Evolutionary conservation across 2,113 vertebrate species (phyloP), one percentile per base, ranked within the genome.

Genomic region (Galemys pyrenaicus): DNA sequence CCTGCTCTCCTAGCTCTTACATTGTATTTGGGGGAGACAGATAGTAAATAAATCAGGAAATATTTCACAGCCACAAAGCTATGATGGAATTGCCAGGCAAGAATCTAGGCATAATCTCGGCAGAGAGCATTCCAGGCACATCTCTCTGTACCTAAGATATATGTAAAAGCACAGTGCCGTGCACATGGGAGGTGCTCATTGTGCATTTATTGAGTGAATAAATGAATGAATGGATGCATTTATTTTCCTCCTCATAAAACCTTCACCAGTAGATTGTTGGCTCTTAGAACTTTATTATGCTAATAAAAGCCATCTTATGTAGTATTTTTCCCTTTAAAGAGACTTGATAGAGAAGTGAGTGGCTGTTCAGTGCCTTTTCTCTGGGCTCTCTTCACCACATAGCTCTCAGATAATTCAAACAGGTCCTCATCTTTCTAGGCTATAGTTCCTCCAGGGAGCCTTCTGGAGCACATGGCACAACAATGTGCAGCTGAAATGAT

Each of bases 401-500:
- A 60, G 54, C 54, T 30, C 28, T 73, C 44, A 37, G 17, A 30
- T 51, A 12, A 87, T 8, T 85, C 35, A n/a, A 75, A 62, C 12
- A 35, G 41, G 30, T 75, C 6, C 56, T 95, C 83, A 46, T 28
- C 19, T 54, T 91, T 82, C 62, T 67, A 77, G 49, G n/a, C 49
- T 6, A 2, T 20, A 4, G 20, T 37, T 20, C 17, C 10, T 78
- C 79, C 2, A 20, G 54, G 15, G 54, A 35, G 10, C 4, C 24
- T n/a, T 11, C 64, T 41, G 1, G 20, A 81, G 30, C 12, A 20
- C 70, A 19, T 37, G 24, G 3, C 64, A 54, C 24, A 62, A 26
- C 9, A 9, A 0, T 24, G 41, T 19, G n/a, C 28, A 37, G 1
- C 17, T 44, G 46, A 80, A 41, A 44, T 75, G 9, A 16, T 1